Evolutionary conservation across 2,797 vertebrate genomes (phyloP).

Genomic region (Hoplostethus atlanticus): DNA sequence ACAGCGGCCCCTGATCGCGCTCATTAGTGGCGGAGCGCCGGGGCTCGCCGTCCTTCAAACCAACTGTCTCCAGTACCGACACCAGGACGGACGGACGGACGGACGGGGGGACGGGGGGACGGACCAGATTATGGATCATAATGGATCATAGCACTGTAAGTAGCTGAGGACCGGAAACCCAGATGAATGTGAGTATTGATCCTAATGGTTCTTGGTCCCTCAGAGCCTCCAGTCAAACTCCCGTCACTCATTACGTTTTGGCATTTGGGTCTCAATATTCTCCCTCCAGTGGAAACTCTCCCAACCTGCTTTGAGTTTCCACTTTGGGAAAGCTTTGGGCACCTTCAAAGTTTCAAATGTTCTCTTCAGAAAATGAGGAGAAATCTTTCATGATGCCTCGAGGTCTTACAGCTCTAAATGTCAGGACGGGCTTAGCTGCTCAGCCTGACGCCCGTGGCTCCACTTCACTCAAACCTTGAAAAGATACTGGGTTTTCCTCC

Average conservation of each 20-base stretch:
- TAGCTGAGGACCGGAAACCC: no score
- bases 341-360: background rate
- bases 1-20: slow-evolving; percentile 40
- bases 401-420: slow-evolving; percentile 9
- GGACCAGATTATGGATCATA: no score
- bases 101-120: background rate
- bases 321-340: slow-evolving; percentile 1
- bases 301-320: background rate
- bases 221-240: no score
- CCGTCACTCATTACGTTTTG: no score
- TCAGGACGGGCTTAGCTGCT: background rate
- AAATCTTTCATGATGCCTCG: background rate
- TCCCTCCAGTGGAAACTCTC: background rate
- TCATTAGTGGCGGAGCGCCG: slow-evolving; percentile 33
- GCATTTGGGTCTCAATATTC: no score
- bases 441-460: background rate
- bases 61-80: background rate
- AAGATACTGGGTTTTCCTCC: background rate
- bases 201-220: no score
- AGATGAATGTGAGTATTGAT: no score
- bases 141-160: no score
- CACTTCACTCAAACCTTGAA: background rate
- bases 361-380: background rate
- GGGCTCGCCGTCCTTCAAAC: slow-evolving; percentile 21
- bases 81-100: background rate